These are phyloP conservation scores for Rhinichthys klamathensis DNA, from an alignment of 2,113 vertebrate species.

Conservation along the genomic window DNA sequence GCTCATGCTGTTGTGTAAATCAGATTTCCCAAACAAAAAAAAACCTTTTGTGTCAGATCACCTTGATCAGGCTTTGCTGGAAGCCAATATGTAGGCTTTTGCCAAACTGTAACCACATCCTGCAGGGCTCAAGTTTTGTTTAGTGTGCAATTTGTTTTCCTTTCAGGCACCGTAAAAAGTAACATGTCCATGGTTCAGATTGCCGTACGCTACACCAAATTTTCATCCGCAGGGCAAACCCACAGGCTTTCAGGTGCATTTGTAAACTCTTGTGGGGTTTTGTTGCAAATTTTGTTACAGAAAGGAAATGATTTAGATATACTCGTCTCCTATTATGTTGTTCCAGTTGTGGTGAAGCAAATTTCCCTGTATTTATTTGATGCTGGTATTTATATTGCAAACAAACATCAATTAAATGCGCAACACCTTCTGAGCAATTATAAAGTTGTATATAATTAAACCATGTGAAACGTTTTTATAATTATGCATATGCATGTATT, in stretches of 20 bases:
- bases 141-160: conserved; percentile 41
- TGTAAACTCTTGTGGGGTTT: neutral
- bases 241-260: conserved; percentile 16
- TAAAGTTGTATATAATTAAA: conserved; percentile 9
- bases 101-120: conserved; percentile 51
- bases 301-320: neutral
- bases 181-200: conserved; percentile 33
- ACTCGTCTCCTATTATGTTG: neutral
- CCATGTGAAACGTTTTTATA: neutral
- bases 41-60: conserved; percentile 32
- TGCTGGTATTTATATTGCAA: conserved; percentile 5
- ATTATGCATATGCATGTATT: neutral
- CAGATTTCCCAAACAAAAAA: neutral
- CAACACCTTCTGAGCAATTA: conserved; percentile 5
- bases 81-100: conserved; percentile 27
- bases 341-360: conserved; percentile 1
- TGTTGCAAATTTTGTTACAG: neutral
- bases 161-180: conserved; percentile 43
- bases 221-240: conserved; percentile 1
- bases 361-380: neutral
- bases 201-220: conserved; percentile 22
- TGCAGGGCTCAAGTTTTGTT: conserved; percentile 43
- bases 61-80: conserved; percentile 36
- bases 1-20: neutral
- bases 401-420: conserved; percentile 9